Evolutionary conservation across 2,888 invertebrate species (phyloP).

Genomic region (Colletes collaris): DNA sequence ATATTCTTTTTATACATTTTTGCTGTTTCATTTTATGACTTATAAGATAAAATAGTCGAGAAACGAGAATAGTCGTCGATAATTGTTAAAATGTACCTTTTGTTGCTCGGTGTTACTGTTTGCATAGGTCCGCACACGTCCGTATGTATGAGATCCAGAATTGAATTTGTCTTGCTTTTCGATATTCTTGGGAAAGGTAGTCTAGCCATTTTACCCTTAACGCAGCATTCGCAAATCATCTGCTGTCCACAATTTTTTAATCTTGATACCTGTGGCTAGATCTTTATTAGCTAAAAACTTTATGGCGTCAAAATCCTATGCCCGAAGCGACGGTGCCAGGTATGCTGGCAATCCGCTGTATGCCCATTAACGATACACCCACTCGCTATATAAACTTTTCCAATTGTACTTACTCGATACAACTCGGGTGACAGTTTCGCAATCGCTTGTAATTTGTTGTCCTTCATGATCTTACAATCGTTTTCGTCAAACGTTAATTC

Average conservation of each 20-base stretch:
- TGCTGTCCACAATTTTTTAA: too few species aligned
- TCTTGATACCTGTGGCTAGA: background rate
- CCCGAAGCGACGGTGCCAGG: conserved; percentile 64
- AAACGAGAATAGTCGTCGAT: conserved; percentile 74
- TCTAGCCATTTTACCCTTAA: too few species aligned
- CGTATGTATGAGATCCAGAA: conserved; percentile 55
- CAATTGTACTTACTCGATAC: conserved; percentile 36
- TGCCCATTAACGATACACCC: too few species aligned
- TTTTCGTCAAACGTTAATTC: conserved; percentile 41
- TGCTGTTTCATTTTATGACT: conserved; percentile 43
- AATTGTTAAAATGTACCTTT: conserved; percentile 69
- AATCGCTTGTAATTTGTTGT: conserved; percentile 38
- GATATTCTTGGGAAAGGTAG: too few species aligned
- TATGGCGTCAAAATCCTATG: conserved; percentile 29
- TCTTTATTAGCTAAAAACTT: conserved; percentile 38
- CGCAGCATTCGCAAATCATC: background rate
- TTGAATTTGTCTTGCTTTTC: conserved; percentile 38
- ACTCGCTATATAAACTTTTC: conserved; percentile 35
- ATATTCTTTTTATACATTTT: conserved; percentile 36
- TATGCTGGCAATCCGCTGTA: conserved; percentile 54
- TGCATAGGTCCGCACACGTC: conserved; percentile 74
- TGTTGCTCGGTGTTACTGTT: conserved; percentile 60
- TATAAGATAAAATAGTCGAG: conserved; percentile 44
- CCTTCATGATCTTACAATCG: conserved; percentile 40
- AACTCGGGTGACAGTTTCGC: conserved; percentile 17